These are phyloP conservation scores for Parotia lawesii DNA, from an alignment of 2,113 vertebrate species.

Conservation along the genomic window DNA sequence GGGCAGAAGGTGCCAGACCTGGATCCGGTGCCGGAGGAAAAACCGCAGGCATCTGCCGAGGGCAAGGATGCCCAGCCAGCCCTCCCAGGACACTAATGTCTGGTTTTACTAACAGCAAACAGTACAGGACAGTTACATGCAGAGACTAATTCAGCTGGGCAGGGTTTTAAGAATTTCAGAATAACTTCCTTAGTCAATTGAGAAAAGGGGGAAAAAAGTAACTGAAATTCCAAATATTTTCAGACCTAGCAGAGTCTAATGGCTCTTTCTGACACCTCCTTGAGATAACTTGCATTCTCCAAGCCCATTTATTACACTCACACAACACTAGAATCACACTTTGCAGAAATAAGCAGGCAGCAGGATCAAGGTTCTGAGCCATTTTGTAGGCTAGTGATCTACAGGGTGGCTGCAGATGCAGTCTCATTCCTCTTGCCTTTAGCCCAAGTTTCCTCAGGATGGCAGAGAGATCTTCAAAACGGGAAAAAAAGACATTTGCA, in stretches of 20 bases:
- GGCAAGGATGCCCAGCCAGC: background rate
- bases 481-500: background rate
- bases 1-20: conserved; percentile 64
- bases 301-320: background rate
- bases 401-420: background rate
- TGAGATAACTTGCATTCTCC: background rate
- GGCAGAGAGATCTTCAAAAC: background rate
- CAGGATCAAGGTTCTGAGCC: background rate
- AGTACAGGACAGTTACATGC: background rate
- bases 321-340: background rate
- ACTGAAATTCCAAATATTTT: background rate
- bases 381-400: background rate
- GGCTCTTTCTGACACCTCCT: background rate
- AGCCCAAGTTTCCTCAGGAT: background rate
- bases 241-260: background rate
- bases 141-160: background rate
- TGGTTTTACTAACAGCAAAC: background rate
- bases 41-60: background rate
- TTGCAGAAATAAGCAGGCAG: background rate
- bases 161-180: background rate
- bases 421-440: background rate
- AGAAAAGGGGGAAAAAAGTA: background rate
- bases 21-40: conserved; percentile 65
- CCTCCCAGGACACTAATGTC: background rate
- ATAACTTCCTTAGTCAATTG: background rate